Conservation (phyloP, 2,888 invertebrate genomes). For the Osmoderma eremita region DNA sequence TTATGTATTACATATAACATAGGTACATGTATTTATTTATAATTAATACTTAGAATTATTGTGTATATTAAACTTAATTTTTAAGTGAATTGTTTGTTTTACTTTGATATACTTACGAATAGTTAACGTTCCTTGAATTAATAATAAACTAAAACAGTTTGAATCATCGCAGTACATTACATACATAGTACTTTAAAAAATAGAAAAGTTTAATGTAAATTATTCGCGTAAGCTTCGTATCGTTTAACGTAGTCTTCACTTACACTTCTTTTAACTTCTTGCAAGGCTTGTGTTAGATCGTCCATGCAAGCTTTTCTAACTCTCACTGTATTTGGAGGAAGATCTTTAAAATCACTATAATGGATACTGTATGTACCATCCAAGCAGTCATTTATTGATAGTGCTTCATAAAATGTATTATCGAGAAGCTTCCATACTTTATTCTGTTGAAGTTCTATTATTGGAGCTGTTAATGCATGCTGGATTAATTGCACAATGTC, state of each 20-base stretch:
- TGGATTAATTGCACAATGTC: constrained; percentile 66
- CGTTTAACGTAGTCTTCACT: constrained; percentile 51
- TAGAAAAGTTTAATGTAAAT: constrained; percentile 1
- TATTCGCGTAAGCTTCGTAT: constrained; percentile 48
- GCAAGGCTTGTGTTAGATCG: constrained; percentile 56
- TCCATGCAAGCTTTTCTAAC: constrained; percentile 46
- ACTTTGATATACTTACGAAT: not conserved
- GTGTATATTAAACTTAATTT: constrained; percentile 37
- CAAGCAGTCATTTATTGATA: constrained; percentile 24
- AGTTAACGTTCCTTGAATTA: not conserved
- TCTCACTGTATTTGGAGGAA: constrained; percentile 55
- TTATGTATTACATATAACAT: constrained; percentile 30
- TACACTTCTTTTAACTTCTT: constrained; percentile 54
- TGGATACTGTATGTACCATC: constrained; percentile 41
- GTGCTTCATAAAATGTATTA: constrained; percentile 54
- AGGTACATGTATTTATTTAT: constrained; percentile 20
- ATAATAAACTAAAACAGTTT: not conserved
- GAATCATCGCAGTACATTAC: not conserved
- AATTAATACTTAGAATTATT: constrained; percentile 26
- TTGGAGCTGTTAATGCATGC: constrained; percentile 63
- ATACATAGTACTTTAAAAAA: too few relatives aligned
- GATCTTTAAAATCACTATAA: constrained; percentile 49
- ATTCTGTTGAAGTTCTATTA: constrained; percentile 64
- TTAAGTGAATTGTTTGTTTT: constrained; percentile 6
- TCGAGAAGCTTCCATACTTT: constrained; percentile 58